Evolutionary conservation across 2,113 vertebrate genomes (phyloP).

Genomic region (Megaceryle maxima): DNA sequence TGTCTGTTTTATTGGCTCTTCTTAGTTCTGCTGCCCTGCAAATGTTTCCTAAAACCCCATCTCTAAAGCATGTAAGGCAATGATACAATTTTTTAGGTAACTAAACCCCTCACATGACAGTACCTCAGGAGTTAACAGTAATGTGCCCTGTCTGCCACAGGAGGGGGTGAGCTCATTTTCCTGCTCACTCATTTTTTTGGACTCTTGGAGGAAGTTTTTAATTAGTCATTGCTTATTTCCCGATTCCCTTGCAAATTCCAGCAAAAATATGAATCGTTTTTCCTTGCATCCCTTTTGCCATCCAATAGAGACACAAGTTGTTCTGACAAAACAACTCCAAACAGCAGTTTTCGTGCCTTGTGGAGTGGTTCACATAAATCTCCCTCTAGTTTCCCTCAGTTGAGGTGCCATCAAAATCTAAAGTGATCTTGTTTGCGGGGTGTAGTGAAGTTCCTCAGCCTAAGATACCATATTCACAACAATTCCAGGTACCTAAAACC

Average conservation of each 20-base stretch:
- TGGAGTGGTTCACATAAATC: not conserved
- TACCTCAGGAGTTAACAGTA: not conserved
- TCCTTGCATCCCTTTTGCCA: not conserved
- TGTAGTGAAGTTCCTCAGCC: not conserved
- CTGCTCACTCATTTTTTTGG: not conserved
- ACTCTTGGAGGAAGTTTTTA: not conserved
- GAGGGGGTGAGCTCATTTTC: not conserved
- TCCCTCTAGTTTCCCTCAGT: not conserved
- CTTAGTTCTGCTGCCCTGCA: not conserved
- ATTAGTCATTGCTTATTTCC: not conserved
- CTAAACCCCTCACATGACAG: not conserved
- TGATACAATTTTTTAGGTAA: not conserved
- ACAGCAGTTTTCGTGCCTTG: not conserved
- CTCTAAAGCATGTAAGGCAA: not conserved
- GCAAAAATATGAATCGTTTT: not conserved
- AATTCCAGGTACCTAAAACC: not conserved
- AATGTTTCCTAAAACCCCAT: not conserved
- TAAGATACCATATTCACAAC: not conserved
- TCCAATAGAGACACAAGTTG: fast-evolving
- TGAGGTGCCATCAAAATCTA: not conserved
- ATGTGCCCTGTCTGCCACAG: not conserved
- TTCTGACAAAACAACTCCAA: not conserved
- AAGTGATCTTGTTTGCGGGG: not conserved
- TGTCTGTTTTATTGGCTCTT: not conserved
- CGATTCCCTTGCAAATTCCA: not conserved